Evolutionary conservation across 2,888 invertebrate species (phyloP), one percentile per base, ranked within the genome.

Genomic region (Pollenia griseotomentosa): DNA sequence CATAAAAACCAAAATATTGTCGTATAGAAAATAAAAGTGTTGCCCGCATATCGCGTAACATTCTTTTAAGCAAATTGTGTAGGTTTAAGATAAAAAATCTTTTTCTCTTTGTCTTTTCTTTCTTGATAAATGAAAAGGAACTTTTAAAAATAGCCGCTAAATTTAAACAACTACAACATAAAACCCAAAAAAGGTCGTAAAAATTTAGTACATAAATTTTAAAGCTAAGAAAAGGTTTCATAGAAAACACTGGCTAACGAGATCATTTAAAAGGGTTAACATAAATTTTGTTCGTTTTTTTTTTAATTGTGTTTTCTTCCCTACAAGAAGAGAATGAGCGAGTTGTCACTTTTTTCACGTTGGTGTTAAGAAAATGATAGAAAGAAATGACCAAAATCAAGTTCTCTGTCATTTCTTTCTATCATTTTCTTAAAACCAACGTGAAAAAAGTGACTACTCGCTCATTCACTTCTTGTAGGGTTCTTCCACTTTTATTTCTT

Each of bases 41-140:
- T 44, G 42, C 63, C 63, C 63, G 63, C 44, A 63, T 46, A 46
- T 10, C 57, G 23, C 23, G 42, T 42, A 63, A 42, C 61, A 40
- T 2, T 59, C 2, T 33, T n/a, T 42, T 4, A 63, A 63, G 10
- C 0, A 33, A 23, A 2, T 3, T 23, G 61, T 42, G 61, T 63
- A 42, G 42, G 42, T 63, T 63, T 63, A 42, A n/a, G 61, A n/a
- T 42, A n/a, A 9, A 63, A 2, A 63, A 16, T 42, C n/a, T 9
- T 8, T 40, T 61, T 40, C 7, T n/a, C 12, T 8, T 42, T 61
- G 23, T 2, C 14, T 40, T 61, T 61, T 40, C 4, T 61, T 61
- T 42, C 61, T 63, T 42, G 8, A n/a, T 42, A 63, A 63, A 63
- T 63, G 4, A 42, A 63, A 63, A 42, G 42, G 40, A 63, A 63